phyloP scores from a whole-genome alignment of 2,797 vertebrate species.

The Poecilia gillii region DNA sequence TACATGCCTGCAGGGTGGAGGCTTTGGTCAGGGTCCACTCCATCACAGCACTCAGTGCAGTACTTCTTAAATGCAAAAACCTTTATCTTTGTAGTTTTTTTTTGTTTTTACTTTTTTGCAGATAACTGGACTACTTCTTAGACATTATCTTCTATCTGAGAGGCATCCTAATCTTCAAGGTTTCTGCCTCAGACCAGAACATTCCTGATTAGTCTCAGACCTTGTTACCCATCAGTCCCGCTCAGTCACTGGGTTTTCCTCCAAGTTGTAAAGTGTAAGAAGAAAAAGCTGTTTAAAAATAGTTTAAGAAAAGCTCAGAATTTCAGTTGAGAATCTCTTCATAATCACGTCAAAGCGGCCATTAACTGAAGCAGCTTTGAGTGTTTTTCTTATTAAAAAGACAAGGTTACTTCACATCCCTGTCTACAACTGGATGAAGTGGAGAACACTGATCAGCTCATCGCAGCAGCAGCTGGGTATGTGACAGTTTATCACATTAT shows the following conservation, averaged over 20 bases:
- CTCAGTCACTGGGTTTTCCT: background rate
- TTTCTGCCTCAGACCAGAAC: background rate
- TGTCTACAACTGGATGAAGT: background rate
- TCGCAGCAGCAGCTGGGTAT: background rate
- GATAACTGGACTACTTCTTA: background rate
- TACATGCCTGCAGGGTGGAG: slow-evolving; percentile 79
- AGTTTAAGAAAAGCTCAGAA: background rate
- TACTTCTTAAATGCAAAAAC: background rate
- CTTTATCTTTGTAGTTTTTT: background rate
- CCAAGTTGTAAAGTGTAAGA: background rate
- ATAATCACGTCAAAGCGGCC: slow-evolving; percentile 10
- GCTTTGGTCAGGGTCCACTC: background rate
- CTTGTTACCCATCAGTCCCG: background rate
- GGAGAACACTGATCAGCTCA: background rate
- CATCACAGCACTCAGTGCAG: background rate
- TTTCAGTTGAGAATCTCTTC: slow-evolving; percentile 6
- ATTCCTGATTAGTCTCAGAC: background rate
- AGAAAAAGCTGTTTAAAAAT: background rate
- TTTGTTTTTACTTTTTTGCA: background rate
- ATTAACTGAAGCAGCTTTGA: background rate
- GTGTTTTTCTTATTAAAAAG: background rate
- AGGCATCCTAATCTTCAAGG: background rate
- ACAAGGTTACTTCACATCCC: background rate
- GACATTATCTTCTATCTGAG: background rate
- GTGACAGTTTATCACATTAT: background rate